These are phyloP conservation scores for Leucoraja erinaceus DNA, from an alignment of 2,113 vertebrate species.

Conservation along the genomic window DNA sequence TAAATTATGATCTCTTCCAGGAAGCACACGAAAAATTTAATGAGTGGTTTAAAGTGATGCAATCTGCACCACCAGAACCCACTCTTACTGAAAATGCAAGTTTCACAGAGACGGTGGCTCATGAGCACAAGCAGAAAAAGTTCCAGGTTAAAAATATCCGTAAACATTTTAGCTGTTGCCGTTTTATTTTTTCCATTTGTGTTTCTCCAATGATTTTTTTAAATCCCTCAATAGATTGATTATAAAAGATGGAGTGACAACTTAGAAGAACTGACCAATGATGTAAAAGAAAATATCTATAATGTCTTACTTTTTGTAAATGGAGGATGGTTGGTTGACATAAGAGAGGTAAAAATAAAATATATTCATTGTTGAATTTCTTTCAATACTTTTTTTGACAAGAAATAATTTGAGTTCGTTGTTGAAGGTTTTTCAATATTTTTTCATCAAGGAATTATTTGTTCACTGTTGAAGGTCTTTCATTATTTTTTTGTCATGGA, in stretches of 20 bases:
- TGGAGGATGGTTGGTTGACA: constrained; percentile 97
- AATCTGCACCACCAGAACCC: constrained; percentile 80
- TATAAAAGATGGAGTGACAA: constrained; percentile 77
- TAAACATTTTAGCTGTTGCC: not conserved
- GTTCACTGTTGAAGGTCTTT: too few species aligned
- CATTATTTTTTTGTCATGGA: too few species aligned
- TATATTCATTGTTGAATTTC: not conserved
- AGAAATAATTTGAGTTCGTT: not conserved
- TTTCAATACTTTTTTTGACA: not conserved
- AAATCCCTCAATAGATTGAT: constrained; percentile 60
- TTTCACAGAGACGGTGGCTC: constrained; percentile 88
- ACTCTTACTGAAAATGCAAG: constrained; percentile 67
- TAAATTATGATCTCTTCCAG: constrained; percentile 53
- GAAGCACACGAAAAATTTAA: constrained; percentile 95
- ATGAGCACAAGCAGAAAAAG: constrained; percentile 89
- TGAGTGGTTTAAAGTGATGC: constrained; percentile 92
- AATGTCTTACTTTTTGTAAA: constrained; percentile 94
- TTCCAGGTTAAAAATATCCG: constrained; percentile 66
- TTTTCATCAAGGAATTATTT: too few species aligned
- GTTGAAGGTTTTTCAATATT: too few species aligned
- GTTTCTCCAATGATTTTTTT: not conserved
- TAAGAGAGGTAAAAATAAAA: constrained; percentile 68
- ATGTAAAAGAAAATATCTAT: constrained; percentile 93
- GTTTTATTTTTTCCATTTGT: not conserved
- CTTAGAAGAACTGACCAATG: constrained; percentile 77